Evolutionary conservation across 2,113 vertebrate species (phyloP).

Genomic region (Octodon degus): DNA sequence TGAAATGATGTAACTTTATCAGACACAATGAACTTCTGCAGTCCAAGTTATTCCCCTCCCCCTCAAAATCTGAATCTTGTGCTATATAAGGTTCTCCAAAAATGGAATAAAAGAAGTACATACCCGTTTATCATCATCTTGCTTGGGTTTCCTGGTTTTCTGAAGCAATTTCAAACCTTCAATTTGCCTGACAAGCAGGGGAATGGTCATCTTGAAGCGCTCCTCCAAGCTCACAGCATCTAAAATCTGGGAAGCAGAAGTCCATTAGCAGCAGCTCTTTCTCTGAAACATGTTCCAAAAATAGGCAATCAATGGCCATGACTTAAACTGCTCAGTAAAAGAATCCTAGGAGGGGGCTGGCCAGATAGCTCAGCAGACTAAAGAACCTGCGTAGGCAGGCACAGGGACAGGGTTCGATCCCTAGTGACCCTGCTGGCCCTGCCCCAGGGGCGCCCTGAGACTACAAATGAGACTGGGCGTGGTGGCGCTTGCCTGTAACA

Average conservation of each 20-base stretch:
- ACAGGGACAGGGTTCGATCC: too few relatives aligned
- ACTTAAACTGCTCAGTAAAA: not conserved
- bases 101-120: not conserved
- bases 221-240: slow-evolving; percentile 95
- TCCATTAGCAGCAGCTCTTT: not conserved
- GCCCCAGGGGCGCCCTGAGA: too few relatives aligned
- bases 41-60: not conserved
- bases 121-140: slow-evolving; percentile 92
- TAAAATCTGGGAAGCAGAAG: slow-evolving; percentile 89
- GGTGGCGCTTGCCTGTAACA: too few relatives aligned
- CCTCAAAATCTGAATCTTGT: not conserved
- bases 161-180: slow-evolving; percentile 96
- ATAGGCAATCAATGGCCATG: not conserved
- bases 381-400: too few relatives aligned
- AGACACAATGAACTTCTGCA: not conserved
- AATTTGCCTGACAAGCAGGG: slow-evolving; percentile 95
- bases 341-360: not conserved
- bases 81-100: not conserved
- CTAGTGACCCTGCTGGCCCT: too few relatives aligned
- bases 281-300: not conserved
- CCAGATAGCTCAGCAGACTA: too few relatives aligned
- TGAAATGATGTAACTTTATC: not conserved
- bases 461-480: too few relatives aligned
- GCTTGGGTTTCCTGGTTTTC: slow-evolving; percentile 93
- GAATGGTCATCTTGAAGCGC: slow-evolving; percentile 95